These are phyloP conservation scores for Buphagus erythrorhynchus DNA, from an alignment of 2,797 vertebrate genomes.

Conservation along the genomic window DNA sequence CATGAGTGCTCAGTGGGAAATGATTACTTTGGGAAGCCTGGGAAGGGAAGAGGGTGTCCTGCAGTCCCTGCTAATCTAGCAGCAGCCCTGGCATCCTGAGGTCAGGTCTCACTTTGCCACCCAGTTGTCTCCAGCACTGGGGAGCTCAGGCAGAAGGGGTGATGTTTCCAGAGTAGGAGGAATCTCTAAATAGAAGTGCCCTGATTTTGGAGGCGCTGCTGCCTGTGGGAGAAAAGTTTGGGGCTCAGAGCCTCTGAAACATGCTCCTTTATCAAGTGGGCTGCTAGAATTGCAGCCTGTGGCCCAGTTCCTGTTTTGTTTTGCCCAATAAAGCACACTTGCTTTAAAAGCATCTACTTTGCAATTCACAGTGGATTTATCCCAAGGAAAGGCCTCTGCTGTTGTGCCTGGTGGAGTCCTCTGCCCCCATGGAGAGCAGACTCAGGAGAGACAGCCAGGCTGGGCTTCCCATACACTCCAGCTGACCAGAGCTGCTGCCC, in stretches of 20 bases:
- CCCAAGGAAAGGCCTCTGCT: background rate
- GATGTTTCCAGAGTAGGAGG: background rate
- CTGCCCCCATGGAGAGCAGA: background rate
- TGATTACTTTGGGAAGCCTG: background rate
- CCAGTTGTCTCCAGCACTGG: background rate
- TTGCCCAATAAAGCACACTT: fast-evolving
- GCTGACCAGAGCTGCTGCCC: background rate
- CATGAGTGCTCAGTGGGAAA: background rate
- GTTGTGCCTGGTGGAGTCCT: background rate
- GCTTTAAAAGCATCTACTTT: background rate
- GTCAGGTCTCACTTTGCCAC: background rate
- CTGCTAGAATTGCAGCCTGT: background rate
- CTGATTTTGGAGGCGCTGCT: background rate
- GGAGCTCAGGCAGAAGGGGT: background rate
- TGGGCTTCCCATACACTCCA: background rate
- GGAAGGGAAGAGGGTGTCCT: background rate
- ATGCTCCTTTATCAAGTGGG: background rate
- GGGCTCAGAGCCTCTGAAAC: background rate
- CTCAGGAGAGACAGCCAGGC: background rate
- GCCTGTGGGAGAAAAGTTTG: fast-evolving
- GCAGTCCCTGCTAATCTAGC: background rate
- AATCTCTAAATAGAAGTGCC: background rate
- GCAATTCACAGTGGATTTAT: background rate
- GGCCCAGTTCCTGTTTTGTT: background rate
- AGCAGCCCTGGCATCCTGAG: background rate